Evolutionary conservation across 2,113 vertebrate species (phyloP).

Genomic region (Pseudopipra pipra): DNA sequence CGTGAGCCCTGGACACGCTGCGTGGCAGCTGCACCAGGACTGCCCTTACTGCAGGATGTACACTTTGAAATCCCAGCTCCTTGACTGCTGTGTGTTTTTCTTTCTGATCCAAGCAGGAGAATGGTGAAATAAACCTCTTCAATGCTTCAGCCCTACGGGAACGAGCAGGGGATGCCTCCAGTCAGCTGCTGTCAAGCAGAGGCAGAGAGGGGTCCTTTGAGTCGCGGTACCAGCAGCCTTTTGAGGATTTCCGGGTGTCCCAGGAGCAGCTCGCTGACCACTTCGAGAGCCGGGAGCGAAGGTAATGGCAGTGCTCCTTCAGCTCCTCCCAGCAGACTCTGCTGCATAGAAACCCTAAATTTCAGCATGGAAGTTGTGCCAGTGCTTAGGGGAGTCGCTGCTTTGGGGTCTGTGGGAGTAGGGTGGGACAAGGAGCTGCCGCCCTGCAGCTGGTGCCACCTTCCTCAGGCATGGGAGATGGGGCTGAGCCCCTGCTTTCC

Average conservation of each 20-base stretch:
- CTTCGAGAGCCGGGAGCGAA: conserved; percentile 86
- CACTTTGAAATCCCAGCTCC: neutral
- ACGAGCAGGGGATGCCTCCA: conserved; percentile 78
- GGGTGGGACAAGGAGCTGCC: neutral
- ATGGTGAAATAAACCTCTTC: conserved; percentile 84
- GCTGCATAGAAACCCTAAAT: neutral
- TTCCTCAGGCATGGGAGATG: rapidly evolving
- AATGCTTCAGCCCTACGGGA: conserved; percentile 78
- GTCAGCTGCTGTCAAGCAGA: conserved; percentile 78
- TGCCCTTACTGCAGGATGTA: neutral
- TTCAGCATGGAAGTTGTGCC: neutral
- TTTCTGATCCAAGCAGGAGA: conserved; percentile 79
- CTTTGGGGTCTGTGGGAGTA: neutral
- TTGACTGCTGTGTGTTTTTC: neutral
- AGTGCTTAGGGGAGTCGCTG: rapidly evolving
- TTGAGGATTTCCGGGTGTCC: conserved; percentile 89
- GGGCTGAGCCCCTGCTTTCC: rapidly evolving
- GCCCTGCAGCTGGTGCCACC: rapidly evolving
- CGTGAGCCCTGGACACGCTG: neutral
- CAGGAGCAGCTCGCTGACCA: conserved; percentile 91
- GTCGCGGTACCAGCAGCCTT: conserved; percentile 88
- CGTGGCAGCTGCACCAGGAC: neutral
- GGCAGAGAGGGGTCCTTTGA: conserved; percentile 89
- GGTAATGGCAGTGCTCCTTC: conserved; percentile 56
- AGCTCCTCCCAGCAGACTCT: neutral